A percentile compares a stretch with the other conserved stretches of the same genome.
Evolutionary conservation across 1,140 invertebrate species (phyloP).

Genomic region (Zelostemma sp.): DNA sequence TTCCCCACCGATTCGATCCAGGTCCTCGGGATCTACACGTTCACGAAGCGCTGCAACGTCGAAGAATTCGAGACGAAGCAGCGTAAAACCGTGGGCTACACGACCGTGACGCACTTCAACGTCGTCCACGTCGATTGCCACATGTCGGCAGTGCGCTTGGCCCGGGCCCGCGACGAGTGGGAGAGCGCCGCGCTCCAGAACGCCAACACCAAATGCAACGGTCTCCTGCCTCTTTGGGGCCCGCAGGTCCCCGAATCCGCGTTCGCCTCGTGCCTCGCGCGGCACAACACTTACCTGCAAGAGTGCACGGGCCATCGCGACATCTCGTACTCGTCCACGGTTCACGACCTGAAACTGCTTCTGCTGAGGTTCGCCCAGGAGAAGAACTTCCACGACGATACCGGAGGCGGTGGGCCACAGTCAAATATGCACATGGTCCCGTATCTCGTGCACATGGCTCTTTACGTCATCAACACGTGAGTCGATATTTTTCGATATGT

Average conservation of each 20-base stretch:
- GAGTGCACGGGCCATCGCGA: constrained; percentile 89
- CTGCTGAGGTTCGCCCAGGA: constrained; percentile 92
- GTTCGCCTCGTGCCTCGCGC: constrained; percentile 93
- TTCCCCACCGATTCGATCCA: too few relatives aligned
- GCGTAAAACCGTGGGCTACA: constrained; percentile 87
- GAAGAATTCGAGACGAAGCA: constrained; percentile 93
- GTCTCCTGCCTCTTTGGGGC: constrained; percentile 95
- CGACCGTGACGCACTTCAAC: constrained; percentile 98
- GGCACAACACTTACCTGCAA: constrained; percentile 89
- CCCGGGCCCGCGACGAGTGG: constrained; percentile 92
- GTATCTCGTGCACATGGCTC: constrained; percentile 93
- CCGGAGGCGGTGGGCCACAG: constrained; percentile 95
- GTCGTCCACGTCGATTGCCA: constrained; percentile 98
- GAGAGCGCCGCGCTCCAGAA: constrained; percentile 97
- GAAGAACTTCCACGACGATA: constrained; percentile 96
- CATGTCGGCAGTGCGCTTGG: constrained; percentile 89
- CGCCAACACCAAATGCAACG: constrained; percentile 97
- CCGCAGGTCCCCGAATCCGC: constrained; percentile 95
- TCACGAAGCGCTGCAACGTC: constrained; percentile 94
- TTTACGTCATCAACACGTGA: constrained; percentile 95
- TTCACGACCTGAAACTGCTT: constrained; percentile 95
- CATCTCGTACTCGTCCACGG: constrained; percentile 87
- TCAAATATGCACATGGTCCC: constrained; percentile 98
- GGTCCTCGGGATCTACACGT: constrained; percentile 96
- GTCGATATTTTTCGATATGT: too few relatives aligned